Evolutionary conservation across 2,797 vertebrate species (phyloP).

Genomic region (Sebastes kiyomatsui): DNA sequence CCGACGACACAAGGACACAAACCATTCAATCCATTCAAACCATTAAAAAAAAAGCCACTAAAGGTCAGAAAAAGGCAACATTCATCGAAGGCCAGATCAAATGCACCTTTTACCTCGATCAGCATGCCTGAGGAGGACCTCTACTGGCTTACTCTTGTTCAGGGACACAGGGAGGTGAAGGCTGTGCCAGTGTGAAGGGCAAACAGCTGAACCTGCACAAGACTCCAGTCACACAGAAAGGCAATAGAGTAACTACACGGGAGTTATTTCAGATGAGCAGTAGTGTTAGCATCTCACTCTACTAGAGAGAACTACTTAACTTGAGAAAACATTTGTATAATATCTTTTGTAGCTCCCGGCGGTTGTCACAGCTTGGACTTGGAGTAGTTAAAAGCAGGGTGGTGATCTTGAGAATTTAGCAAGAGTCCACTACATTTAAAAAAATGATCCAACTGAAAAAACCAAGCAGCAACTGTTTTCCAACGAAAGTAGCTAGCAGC

Average conservation of each 20-base stretch:
- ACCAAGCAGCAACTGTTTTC: too few species aligned
- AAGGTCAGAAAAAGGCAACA: neutral
- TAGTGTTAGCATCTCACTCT: neutral
- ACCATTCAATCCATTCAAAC: neutral
- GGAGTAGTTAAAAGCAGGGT: neutral
- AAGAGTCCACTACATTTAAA: too few species aligned
- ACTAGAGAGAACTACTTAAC: neutral
- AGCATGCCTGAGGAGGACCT: neutral
- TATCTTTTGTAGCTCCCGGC: neutral
- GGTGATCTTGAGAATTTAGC: too few species aligned
- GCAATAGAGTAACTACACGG: neutral
- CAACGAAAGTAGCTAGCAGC: too few species aligned
- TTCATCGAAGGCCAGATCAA: constrained; percentile 4
- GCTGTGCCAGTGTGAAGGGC: too few species aligned
- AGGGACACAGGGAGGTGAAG: neutral
- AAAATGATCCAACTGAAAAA: too few species aligned
- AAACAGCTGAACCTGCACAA: too few species aligned
- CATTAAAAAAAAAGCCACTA: neutral
- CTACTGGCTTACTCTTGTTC: neutral
- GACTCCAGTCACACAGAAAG: neutral
- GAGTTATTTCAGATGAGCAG: neutral
- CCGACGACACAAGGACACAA: constrained; percentile 18
- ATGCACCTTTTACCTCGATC: neutral
- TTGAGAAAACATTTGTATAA: neutral
- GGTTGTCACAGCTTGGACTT: neutral